Percentiles rank a stretch among this genome's conserved stretches.
Conservation (phyloP, 2,888 invertebrate genomes). For the Invenusta paracnida region DNA sequence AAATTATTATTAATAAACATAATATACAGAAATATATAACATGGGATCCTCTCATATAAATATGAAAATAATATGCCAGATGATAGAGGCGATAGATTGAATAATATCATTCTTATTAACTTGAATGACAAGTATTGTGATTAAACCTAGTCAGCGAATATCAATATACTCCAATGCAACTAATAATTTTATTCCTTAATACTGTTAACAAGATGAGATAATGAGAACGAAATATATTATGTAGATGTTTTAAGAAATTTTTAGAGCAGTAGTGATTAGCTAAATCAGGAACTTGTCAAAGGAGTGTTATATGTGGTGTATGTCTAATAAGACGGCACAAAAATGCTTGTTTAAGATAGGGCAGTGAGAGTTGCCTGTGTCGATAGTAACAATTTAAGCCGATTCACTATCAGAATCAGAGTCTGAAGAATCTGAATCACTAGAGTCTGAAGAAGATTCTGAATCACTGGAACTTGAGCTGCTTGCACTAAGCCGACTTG, state of each 20-base stretch:
- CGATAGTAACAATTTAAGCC: neutral
- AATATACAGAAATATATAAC: neutral
- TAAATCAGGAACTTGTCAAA: neutral
- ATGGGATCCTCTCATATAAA: neutral
- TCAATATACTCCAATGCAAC: no score
- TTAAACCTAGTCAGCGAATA: no score
- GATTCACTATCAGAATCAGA: constrained; percentile 39
- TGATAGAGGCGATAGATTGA: neutral
- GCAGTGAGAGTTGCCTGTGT: no score
- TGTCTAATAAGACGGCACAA: no score
- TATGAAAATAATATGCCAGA: neutral
- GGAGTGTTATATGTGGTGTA: neutral
- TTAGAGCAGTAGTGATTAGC: neutral
- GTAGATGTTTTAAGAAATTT: neutral
- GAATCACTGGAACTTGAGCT: constrained; percentile 37
- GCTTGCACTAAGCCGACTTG: constrained; percentile 31
- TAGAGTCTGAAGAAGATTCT: constrained; percentile 35
- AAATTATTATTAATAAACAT: constrained; percentile 5
- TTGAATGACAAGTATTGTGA: neutral
- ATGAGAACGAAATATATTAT: no score
- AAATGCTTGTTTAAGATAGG: no score
- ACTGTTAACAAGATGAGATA: neutral
- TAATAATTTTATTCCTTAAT: neutral
- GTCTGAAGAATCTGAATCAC: constrained; percentile 38
- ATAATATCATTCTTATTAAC: neutral